Evolutionary conservation across 2,888 invertebrate species (phyloP).

Genomic region (Corythucha ciliata): DNA sequence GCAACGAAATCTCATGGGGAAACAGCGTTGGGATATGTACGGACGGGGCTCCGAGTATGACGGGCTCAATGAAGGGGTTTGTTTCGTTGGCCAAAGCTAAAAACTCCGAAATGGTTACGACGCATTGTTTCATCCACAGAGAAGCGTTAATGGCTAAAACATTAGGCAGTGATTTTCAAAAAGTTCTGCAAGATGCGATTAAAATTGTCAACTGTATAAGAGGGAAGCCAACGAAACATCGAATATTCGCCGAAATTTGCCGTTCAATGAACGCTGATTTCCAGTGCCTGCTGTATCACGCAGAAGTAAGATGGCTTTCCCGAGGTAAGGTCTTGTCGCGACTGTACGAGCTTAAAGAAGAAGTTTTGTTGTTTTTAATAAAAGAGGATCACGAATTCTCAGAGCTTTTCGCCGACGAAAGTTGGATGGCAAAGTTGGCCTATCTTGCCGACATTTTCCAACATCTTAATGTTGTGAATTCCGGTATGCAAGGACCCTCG

Average conservation of each 20-base stretch:
- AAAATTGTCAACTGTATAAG: conserved; percentile 9
- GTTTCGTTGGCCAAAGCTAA: conserved; percentile 1
- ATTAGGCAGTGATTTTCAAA: conserved; percentile 1
- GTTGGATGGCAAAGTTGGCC: background rate
- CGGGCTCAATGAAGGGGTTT: conserved; percentile 11
- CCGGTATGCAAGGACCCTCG: conserved; percentile 7
- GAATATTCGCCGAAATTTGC: too few relatives aligned
- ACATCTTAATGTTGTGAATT: background rate
- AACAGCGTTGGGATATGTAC: conserved; percentile 8
- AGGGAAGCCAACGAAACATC: conserved; percentile 7
- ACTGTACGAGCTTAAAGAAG: too few relatives aligned
- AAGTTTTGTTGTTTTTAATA: too few relatives aligned
- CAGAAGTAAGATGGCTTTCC: too few relatives aligned
- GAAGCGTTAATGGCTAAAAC: conserved; percentile 4
- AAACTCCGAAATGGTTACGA: conserved; percentile 2
- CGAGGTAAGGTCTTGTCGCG: too few relatives aligned
- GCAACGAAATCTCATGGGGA: conserved; percentile 2
- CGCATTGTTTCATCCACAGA: conserved; percentile 5
- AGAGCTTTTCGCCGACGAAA: conserved; percentile 3
- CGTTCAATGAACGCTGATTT: too few relatives aligned
- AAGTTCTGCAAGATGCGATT: conserved; percentile 3
- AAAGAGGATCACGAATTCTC: too few relatives aligned
- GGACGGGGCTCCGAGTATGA: conserved; percentile 7
- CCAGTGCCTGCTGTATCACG: too few relatives aligned
- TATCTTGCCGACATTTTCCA: conserved; percentile 10